Conservation (phyloP, 2,888 invertebrate species). For the Antheraea yamamai region DNA sequence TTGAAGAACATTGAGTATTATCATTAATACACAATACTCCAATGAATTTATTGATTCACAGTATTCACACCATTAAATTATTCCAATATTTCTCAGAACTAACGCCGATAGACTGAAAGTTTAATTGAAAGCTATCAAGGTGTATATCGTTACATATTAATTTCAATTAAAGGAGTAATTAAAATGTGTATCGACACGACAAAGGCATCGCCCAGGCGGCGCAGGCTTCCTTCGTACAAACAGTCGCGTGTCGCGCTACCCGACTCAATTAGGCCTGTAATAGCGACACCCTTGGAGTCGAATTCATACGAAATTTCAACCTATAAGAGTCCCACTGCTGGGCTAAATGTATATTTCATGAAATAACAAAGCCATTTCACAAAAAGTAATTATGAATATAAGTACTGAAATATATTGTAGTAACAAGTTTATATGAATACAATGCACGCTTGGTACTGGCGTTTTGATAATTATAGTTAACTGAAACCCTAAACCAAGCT, state of each 20-base stretch:
- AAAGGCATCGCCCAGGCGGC: slow-evolving; percentile 36
- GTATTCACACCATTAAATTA: too few relatives aligned
- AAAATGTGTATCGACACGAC: slow-evolving; percentile 39
- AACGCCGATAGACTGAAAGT: background rate
- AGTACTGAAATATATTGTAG: too few relatives aligned
- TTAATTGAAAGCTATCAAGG: background rate
- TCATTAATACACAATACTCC: too few relatives aligned
- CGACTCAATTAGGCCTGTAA: slow-evolving; percentile 43
- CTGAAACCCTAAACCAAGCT: too few relatives aligned
- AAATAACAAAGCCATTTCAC: too few relatives aligned
- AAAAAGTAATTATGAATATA: too few relatives aligned
- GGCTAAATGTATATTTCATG: background rate
- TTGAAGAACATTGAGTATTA: too few relatives aligned
- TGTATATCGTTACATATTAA: slow-evolving; percentile 16
- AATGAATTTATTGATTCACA: too few relatives aligned
- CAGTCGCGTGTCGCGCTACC: slow-evolving; percentile 49
- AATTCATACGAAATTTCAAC: background rate
- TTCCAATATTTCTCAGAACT: background rate
- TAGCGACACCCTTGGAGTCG: slow-evolving; percentile 34
- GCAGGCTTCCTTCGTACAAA: slow-evolving; percentile 37
- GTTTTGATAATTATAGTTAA: too few relatives aligned
- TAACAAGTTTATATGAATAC: too few relatives aligned
- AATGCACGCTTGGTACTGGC: too few relatives aligned
- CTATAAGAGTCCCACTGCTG: background rate
- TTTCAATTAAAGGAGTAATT: slow-evolving; percentile 30